Evolutionary conservation across 2,888 invertebrate species (phyloP).

Genomic region (Drosophila subsilvestris): DNA sequence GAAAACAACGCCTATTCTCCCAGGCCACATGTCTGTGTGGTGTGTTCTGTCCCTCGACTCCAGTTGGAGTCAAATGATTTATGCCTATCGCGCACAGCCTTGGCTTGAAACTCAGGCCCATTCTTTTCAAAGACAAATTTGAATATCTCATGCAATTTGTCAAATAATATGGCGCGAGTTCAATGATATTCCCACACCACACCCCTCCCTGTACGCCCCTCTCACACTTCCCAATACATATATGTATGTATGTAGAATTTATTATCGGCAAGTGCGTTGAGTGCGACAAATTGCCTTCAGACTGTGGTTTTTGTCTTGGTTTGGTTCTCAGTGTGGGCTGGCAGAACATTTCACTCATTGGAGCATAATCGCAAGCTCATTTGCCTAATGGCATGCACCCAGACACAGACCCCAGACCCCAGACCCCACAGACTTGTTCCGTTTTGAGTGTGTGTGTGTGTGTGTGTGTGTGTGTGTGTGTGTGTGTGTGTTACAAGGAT

Average conservation of each 20-base stretch:
- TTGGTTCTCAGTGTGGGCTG: neutral
- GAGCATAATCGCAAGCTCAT: constrained; percentile 54
- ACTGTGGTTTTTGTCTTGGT: constrained; percentile 8
- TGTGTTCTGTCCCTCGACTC: constrained; percentile 36
- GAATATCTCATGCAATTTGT: constrained; percentile 68
- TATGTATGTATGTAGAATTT: constrained; percentile 41
- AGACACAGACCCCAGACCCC: constrained; percentile 8
- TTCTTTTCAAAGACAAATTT: constrained; percentile 47
- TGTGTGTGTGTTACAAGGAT: constrained; percentile 58
- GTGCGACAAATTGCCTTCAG: constrained; percentile 49
- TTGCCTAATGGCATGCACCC: constrained; percentile 47
- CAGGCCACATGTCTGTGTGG: constrained; percentile 36
- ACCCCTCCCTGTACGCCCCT: neutral
- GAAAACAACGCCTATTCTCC: constrained; percentile 40
- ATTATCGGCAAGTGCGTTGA: constrained; percentile 63
- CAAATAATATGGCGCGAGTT: constrained; percentile 49
- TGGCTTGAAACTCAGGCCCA: constrained; percentile 49
- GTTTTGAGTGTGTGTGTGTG: neutral
- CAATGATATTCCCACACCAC: constrained; percentile 16
- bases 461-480: neutral
- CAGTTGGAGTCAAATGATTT: constrained; percentile 55
- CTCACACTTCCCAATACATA: constrained; percentile 12
- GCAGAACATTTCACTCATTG: constrained; percentile 17
- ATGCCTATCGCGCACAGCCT: constrained; percentile 56
- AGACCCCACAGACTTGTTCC: neutral